Evolutionary conservation across 2,888 invertebrate genomes (phyloP).

Genomic region (Drosophila prolongata): DNA sequence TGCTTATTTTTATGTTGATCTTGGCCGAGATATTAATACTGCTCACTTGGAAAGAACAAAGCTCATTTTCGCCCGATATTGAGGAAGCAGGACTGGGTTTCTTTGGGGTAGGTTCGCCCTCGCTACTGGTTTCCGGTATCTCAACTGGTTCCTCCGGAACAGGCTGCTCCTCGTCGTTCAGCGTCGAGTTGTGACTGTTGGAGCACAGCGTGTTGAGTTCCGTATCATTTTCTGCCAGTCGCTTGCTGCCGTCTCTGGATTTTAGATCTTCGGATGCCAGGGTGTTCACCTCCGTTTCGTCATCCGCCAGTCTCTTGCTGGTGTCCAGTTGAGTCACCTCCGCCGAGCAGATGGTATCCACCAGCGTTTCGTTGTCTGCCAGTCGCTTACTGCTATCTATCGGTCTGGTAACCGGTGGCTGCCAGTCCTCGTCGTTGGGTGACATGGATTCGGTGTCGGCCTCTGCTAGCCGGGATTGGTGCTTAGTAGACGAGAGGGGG

Average conservation of each 20-base stretch:
- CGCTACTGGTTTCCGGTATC: slow-evolving; percentile 80
- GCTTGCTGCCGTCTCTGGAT: slow-evolving; percentile 31
- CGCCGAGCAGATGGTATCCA: slow-evolving; percentile 37
- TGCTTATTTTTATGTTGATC: slow-evolving; percentile 83
- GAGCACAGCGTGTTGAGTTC: slow-evolving; percentile 44
- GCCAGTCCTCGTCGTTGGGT: slow-evolving; percentile 32
- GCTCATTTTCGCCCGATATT: neutral
- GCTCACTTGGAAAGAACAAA: slow-evolving; percentile 69
- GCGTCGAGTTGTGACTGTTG: slow-evolving; percentile 15
- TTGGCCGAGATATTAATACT: slow-evolving; percentile 83
- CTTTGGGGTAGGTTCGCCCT: slow-evolving; percentile 48
- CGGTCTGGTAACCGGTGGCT: slow-evolving; percentile 5
- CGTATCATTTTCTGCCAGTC: slow-evolving; percentile 53
- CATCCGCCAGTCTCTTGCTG: slow-evolving; percentile 48
- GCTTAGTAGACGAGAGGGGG: slow-evolving; percentile 10
- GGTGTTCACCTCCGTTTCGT: slow-evolving; percentile 55
- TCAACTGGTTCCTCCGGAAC: slow-evolving; percentile 77
- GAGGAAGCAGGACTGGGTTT: slow-evolving; percentile 1
- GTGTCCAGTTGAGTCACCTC: slow-evolving; percentile 13
- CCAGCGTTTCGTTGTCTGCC: slow-evolving; percentile 59
- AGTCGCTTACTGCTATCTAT: slow-evolving; percentile 34
- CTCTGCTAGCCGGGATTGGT: slow-evolving; percentile 51
- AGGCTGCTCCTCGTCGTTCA: slow-evolving; percentile 22
- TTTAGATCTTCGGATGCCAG: slow-evolving; percentile 24
- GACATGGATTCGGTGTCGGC: slow-evolving; percentile 81